Evolutionary conservation across 2,888 invertebrate species (phyloP), one percentile per base, ranked within the genome.

Genomic region (Amphiduros pacificus): DNA sequence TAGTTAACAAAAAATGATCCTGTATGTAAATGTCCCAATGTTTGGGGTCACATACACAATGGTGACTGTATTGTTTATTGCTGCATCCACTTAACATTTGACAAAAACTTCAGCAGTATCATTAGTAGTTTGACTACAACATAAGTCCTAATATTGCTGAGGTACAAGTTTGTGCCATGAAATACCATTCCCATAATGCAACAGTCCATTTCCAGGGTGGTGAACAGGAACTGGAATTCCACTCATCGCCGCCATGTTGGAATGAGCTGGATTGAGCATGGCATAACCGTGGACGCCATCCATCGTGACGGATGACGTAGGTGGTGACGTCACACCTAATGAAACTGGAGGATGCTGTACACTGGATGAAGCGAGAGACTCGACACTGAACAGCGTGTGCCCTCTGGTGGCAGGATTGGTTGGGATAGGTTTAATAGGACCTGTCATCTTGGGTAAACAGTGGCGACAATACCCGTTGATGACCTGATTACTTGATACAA

Each of bases 221-320:
- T 29, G 29, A 1, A n/a, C 57, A 22, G 58, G 22, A 17, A 58
- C 26, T 2, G n/a, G 17, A 3, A 28, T 11, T 27, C 11, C 31
- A 9, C 29, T 28, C 27, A 2, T 61, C n/a, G 66, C 49, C 20
- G 63, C 44, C 29, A 63, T 49, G 50, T 60, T 59, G 51, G 63
- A 59, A n/a, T n/a, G n/a, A 52, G 56, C 56, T 53, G 52, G 55
- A 63, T 55, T 50, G 53, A 41, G 60, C 54, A 60, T 49, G 32
- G 62, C 54, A 17, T 28, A 27, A 17, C 41, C 41, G 17, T 20
- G 27, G 27, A 40, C 41, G 40, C n/a, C 28, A 20, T 11, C 9
- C 41, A 41, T 29, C 40, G 11, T 31, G 17, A 22, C 28, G 27
- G 24, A 22, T 22, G 26, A 27, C 48, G 28, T 28, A 4, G 14